Evolutionary conservation across 2,113 vertebrate species (phyloP).

Genomic region (Motacilla alba): DNA sequence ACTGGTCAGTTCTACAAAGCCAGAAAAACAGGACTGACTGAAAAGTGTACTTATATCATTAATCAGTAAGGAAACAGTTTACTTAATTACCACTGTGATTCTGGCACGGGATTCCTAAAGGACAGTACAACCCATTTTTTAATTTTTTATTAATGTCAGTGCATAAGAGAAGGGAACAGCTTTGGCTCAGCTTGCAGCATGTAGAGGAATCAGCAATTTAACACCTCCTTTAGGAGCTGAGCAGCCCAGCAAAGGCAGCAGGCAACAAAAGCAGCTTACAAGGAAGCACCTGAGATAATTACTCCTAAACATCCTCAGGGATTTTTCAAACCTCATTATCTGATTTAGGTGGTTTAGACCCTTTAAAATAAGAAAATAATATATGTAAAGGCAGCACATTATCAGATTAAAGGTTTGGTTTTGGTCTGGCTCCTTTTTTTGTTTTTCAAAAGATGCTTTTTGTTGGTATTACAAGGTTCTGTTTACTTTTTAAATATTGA

Average conservation of each 20-base stretch:
- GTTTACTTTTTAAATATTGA: not conserved
- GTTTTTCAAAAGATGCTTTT: not conserved
- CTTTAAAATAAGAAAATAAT: not conserved
- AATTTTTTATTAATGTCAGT: not conserved
- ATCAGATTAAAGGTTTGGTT: not conserved
- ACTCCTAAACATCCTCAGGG: not conserved
- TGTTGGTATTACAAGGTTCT: not conserved
- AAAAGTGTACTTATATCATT: not conserved
- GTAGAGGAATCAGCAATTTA: not conserved
- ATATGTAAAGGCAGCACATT: not conserved
- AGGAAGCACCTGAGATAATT: conserved; percentile 11
- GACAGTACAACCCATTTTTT: not conserved
- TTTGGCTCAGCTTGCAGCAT: not conserved
- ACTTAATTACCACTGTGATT: not conserved
- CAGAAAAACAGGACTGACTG: not conserved
- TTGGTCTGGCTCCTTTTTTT: not conserved
- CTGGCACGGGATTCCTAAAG: not conserved
- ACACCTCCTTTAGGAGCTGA: not conserved
- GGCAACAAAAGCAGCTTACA: not conserved
- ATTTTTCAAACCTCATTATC: conserved; percentile 9
- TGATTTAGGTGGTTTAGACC: not conserved
- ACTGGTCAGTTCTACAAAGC: not conserved
- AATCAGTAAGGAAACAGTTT: not conserved
- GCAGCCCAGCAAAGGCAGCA: not conserved
- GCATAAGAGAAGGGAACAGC: not conserved